Percentiles rank a stretch among this genome's conserved stretches.
Conservation (phyloP, 2,888 invertebrate genomes). For the Rhagium mordax region DNA sequence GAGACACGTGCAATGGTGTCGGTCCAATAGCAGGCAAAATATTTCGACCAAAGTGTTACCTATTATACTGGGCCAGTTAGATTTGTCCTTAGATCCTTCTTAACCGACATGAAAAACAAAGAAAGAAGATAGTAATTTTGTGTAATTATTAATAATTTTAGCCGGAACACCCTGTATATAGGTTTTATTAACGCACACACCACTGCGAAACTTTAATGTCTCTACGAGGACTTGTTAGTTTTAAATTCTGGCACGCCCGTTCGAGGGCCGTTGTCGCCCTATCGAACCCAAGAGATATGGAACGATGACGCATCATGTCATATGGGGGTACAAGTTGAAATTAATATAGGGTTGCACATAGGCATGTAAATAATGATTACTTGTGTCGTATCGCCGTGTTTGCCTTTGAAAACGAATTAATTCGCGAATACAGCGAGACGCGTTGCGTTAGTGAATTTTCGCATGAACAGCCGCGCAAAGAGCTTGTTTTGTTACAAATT, state of each 20-base stretch:
- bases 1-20: no score
- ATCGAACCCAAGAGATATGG: neutral
- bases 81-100: no score
- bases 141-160: no score
- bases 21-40: no score
- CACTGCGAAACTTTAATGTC: no score
- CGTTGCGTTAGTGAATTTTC: slow-evolving; percentile 27
- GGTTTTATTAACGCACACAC: no score
- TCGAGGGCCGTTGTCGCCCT: neutral
- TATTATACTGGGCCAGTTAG: no score
- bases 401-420: slow-evolving; percentile 37
- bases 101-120: no score
- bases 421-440: slow-evolving; percentile 23
- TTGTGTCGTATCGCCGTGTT: slow-evolving; percentile 22
- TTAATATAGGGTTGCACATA: slow-evolving; percentile 22
- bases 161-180: no score
- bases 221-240: neutral
- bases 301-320: slow-evolving; percentile 7
- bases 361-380: slow-evolving; percentile 28
- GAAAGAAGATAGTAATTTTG: no score
- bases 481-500: slow-evolving; percentile 38
- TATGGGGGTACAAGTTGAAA: slow-evolving; percentile 15
- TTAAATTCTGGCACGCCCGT: neutral
- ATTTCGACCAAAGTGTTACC: no score
- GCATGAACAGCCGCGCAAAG: slow-evolving; percentile 38